These are phyloP conservation scores for Meles meles DNA, from an alignment of 2,113 vertebrate genomes.

Conservation along the genomic window DNA sequence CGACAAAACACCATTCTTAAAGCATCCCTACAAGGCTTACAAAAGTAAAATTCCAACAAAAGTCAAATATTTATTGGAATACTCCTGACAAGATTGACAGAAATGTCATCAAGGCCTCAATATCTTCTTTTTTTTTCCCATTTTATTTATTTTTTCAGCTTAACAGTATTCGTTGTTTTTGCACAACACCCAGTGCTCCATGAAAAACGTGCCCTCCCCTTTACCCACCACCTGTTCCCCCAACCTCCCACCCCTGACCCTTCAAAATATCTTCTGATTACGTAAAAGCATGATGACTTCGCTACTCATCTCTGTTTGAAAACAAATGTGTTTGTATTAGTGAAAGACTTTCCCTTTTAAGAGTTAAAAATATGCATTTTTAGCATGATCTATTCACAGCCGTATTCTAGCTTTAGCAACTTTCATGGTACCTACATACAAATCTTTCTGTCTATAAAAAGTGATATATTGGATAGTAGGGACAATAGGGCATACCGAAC, in stretches of 20 bases:
- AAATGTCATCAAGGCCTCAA: not conserved
- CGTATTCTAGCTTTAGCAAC: not conserved
- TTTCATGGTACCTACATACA: not conserved
- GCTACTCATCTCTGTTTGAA: not conserved
- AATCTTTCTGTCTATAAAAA: conserved; percentile 12
- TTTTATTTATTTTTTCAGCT: too few species aligned
- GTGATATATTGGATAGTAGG: not conserved
- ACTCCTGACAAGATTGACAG: not conserved
- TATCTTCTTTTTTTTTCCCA: too few species aligned
- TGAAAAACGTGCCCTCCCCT: too few species aligned
- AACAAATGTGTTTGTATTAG: not conserved
- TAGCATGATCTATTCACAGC: not conserved
- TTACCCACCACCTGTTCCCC: too few species aligned
- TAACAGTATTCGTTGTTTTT: too few species aligned
- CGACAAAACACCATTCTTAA: not conserved
- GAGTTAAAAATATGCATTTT: not conserved
- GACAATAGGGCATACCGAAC: not conserved
- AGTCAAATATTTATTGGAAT: not conserved
- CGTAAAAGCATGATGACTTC: conserved; percentile 10
- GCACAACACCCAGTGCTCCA: too few species aligned
- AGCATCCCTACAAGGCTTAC: not conserved
- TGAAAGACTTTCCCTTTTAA: not conserved
- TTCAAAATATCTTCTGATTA: not conserved
- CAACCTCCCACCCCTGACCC: too few species aligned
- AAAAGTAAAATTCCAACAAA: conserved; percentile 24